These are phyloP conservation scores for Eudorcas thomsonii DNA, from an alignment of 2,113 vertebrate genomes.

Conservation along the genomic window DNA sequence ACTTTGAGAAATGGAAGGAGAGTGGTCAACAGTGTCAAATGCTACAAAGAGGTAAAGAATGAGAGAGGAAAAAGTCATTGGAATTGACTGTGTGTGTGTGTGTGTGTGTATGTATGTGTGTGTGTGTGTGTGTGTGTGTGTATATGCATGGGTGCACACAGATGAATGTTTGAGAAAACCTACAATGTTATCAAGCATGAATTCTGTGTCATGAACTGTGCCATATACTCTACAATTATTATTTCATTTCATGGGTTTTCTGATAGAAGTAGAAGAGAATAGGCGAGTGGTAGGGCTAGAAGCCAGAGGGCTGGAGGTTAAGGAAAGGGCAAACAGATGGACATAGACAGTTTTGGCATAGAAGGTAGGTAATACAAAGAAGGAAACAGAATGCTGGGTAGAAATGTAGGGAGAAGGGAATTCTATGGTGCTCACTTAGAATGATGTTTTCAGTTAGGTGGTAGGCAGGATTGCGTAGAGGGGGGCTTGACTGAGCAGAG, in stretches of 20 bases:
- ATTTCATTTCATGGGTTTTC: not conserved
- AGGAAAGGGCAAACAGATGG: not conserved
- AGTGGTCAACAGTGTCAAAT: not conserved
- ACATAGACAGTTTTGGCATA: not conserved
- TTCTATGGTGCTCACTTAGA: not conserved
- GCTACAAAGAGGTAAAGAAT: not conserved
- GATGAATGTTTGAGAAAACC: not conserved
- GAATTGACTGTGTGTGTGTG: not conserved
- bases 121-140: no score
- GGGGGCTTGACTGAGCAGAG: not conserved
- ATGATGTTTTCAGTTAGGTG: slow-evolving; percentile 23
- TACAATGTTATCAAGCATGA: not conserved
- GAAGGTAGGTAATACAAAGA: not conserved
- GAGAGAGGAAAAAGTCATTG: not conserved
- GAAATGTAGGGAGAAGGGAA: not conserved
- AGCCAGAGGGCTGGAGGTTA: not conserved
- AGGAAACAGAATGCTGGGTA: not conserved
- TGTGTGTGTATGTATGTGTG: rapidly evolving
- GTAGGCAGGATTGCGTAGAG: not conserved
- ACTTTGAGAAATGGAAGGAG: not conserved
- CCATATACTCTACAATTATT: not conserved
- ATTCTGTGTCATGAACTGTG: not conserved
- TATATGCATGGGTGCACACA: not conserved
- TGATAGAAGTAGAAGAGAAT: not conserved
- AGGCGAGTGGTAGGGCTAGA: not conserved